These are phyloP conservation scores for Diorhabda sublineata DNA, from an alignment of 1,140 invertebrate genomes.

Conservation along the genomic window DNA sequence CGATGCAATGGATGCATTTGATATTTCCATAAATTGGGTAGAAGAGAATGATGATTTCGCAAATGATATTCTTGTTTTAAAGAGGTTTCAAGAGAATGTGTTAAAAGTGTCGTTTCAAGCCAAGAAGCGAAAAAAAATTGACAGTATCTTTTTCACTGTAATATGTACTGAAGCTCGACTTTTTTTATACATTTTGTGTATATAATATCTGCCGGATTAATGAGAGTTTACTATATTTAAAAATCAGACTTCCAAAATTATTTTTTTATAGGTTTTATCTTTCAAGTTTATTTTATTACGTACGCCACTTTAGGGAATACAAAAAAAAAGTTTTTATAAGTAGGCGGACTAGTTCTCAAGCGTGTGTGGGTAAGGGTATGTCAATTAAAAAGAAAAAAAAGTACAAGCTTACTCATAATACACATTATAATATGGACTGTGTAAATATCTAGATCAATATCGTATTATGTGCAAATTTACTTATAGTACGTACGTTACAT, in stretches of 20 bases:
- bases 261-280: background rate
- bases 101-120: too few relatives aligned
- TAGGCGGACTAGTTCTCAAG: slow-evolving; percentile 13
- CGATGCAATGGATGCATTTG: background rate
- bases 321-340: background rate
- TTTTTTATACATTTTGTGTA: background rate
- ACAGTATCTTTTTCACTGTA: too few relatives aligned
- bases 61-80: too few relatives aligned
- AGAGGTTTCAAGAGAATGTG: too few relatives aligned
- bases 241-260: background rate
- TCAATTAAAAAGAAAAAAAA: slow-evolving; percentile 7
- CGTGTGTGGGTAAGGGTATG: slow-evolving; percentile 7
- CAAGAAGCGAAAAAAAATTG: too few relatives aligned
- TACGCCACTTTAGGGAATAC: background rate
- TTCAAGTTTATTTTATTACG: background rate
- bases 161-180: too few relatives aligned
- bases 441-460: slow-evolving; percentile 4
- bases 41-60: too few relatives aligned
- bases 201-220: too few relatives aligned
- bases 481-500: slow-evolving; percentile 5
- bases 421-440: background rate
- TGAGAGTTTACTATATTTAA: background rate
- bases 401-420: slow-evolving; percentile 15
- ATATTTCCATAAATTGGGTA: too few relatives aligned
- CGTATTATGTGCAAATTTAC: background rate